Percentiles rank a stretch among this genome's conserved stretches.
These are phyloP conservation scores for Irena cyanogastra DNA, from an alignment of 2,113 vertebrate genomes.

Conservation along the genomic window DNA sequence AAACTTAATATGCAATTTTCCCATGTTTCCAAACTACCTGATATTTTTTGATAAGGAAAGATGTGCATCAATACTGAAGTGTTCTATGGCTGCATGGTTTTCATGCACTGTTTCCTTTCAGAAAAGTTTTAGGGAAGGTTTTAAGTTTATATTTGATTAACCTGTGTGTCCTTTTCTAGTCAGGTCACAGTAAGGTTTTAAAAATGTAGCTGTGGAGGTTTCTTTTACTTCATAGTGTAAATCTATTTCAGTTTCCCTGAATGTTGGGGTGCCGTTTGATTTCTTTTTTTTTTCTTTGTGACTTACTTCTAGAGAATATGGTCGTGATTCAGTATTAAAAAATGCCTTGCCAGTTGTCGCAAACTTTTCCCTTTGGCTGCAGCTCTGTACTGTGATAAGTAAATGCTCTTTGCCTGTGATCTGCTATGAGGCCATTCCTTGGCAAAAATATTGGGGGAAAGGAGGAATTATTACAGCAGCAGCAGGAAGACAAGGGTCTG, in stretches of 20 bases:
- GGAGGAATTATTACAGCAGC: background rate
- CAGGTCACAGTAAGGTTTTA: background rate
- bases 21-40: background rate
- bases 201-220: background rate
- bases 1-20: background rate
- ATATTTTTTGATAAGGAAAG: background rate
- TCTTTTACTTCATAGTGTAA: background rate
- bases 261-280: background rate
- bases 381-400: background rate
- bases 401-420: background rate
- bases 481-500: background rate
- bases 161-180: background rate
- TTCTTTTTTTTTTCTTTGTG: background rate
- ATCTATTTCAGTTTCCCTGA: background rate
- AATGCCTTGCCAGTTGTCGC: background rate
- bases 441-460: background rate
- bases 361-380: background rate
- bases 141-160: background rate
- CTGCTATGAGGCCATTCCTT: background rate
- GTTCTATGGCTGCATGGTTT: background rate
- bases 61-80: background rate
- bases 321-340: background rate
- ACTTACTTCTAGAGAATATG: background rate
- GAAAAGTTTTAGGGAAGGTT: background rate
- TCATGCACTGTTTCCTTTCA: background rate